Evolutionary conservation across 2,888 invertebrate species (phyloP), one percentile per base, ranked within the genome.

Genomic region (Leucoma salicis): DNA sequence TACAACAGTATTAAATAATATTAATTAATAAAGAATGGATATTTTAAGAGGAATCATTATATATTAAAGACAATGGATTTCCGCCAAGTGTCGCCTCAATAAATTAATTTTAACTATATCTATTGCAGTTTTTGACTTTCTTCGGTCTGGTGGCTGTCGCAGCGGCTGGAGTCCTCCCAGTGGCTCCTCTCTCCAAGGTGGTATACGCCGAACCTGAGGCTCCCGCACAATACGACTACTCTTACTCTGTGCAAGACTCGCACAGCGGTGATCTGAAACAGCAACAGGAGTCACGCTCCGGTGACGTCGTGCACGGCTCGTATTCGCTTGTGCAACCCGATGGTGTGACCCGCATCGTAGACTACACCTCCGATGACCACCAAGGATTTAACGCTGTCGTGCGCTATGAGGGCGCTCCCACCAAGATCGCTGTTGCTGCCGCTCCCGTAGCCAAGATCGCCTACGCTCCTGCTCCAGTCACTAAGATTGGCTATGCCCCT

Each of bases 261-360:
- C 80, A 82, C 61, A 82, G 77, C 62, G 89, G 90, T 3, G 90
- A 90, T 63, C 63, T 87, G 53, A 90, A 90, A 63, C 74, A 86
- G 52, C 89, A 89, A 69, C 78, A 85, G 46, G 90, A 90, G 54
- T 57, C 73, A 32, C 88, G 89, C 54, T 53, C 69, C 50, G 88
- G 88, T 3, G 84, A 90, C 63, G 68, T 65, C 47, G 85, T 90
- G 15, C 85, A 84, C 29, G 89, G 90, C 45, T 83, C 79, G 29
- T 90, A 90, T 78, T 86, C 90, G 1, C 77, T 90, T 13, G 71
- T 90, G 24, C 89, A 90, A 46, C 87, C 88, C 48, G 90, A 90
- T 42, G 90, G 90, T 2, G 76, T 82, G 28, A 76, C 70, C 57
- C 82, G 90, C 46, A 79, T 88, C 46, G 89, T 90, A 6, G 86